Evolutionary conservation across 2,113 vertebrate species (phyloP).

Genomic region (Gavia stellata): DNA sequence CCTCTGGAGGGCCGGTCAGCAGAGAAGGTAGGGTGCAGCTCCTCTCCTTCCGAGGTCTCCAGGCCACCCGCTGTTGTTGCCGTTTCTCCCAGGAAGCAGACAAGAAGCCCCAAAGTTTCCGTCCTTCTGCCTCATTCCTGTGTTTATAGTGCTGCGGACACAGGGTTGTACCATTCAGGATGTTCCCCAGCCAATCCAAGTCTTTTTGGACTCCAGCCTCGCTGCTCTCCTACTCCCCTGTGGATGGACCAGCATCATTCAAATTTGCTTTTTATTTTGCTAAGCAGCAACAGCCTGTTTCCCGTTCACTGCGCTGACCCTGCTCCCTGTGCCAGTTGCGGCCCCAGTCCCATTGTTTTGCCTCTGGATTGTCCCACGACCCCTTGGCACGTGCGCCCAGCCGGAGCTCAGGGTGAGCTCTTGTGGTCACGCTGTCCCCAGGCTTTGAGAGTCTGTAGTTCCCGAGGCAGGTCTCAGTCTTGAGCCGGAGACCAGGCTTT

Average conservation of each 20-base stretch:
- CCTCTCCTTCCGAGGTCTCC: neutral
- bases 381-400: neutral
- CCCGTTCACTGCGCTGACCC: neutral
- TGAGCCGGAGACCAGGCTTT: neutral
- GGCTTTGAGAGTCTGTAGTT: neutral
- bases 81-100: neutral
- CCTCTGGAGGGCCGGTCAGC: neutral
- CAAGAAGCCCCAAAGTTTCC: neutral
- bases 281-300: neutral
- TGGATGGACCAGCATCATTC: neutral
- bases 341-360: slow-evolving; percentile 19
- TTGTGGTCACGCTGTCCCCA: neutral
- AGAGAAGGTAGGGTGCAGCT: neutral
- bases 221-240: neutral
- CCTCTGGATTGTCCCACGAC: neutral
- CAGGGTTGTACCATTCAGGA: neutral
- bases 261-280: neutral
- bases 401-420: neutral
- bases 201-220: slow-evolving; percentile 13
- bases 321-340: neutral
- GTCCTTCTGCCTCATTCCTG: neutral
- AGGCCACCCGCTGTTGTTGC: neutral
- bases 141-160: slow-evolving; percentile 24
- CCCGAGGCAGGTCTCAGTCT: neutral
- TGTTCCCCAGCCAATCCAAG: slow-evolving; percentile 37